Evolutionary conservation across 2,113 vertebrate species (phyloP).

Genomic region (Cyprinodon brontotheroides): DNA sequence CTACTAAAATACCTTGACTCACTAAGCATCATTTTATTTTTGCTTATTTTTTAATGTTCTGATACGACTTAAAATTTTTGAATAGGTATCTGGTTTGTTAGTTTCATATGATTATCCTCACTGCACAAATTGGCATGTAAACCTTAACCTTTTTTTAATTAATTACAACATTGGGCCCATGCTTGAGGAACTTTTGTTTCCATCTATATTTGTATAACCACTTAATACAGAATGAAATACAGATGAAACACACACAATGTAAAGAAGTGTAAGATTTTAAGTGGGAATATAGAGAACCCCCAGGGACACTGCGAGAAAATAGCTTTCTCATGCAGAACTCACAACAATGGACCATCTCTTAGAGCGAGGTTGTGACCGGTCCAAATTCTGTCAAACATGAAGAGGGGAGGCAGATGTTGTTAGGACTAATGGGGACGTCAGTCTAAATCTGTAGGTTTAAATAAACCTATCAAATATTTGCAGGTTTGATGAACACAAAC

Average conservation of each 20-base stretch:
- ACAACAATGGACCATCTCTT: slow-evolving; percentile 79
- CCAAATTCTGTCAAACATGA: slow-evolving; percentile 73
- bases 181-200: too few relatives aligned
- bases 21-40: not conserved
- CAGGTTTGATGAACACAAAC: not conserved
- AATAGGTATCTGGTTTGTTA: not conserved
- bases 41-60: not conserved
- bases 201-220: not conserved
- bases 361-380: slow-evolving; percentile 59
- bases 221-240: not conserved
- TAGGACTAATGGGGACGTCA: slow-evolving; percentile 34
- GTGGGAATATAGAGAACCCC: slow-evolving; percentile 20
- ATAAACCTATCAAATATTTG: not conserved
- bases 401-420: slow-evolving; percentile 45
- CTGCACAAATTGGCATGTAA: not conserved
- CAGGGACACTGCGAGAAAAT: slow-evolving; percentile 40
- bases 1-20: not conserved
- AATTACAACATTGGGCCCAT: too few relatives aligned
- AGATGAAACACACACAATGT: slow-evolving; percentile 35
- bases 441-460: slow-evolving; percentile 1
- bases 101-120: not conserved
- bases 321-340: slow-evolving; percentile 69
- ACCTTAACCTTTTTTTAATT: too few relatives aligned
- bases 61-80: not conserved
- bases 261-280: slow-evolving; percentile 28